Conservation (phyloP, 2,113 vertebrate species). For the Vireo altiloquus region DNA sequence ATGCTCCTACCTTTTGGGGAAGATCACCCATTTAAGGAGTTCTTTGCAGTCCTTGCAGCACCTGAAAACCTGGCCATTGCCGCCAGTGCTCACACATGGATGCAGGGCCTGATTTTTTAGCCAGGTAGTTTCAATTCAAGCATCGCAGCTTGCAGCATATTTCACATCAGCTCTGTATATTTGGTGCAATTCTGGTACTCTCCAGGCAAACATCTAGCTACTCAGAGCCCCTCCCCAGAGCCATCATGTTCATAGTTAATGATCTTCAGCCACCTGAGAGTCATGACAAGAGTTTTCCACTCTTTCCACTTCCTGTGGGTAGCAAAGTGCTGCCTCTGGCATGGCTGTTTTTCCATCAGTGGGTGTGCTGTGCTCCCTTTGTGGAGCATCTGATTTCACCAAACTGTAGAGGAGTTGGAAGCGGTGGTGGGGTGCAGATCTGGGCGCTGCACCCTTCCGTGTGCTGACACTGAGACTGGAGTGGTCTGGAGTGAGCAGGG, state of each 20-base stretch:
- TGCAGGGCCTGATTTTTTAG: not conserved
- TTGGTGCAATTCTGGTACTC: not conserved
- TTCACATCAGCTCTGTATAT: not conserved
- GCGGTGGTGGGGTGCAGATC: accelerated
- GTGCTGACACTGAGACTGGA: accelerated
- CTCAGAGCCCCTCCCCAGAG: not conserved
- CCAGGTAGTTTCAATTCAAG: not conserved
- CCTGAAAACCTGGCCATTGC: accelerated
- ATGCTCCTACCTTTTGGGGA: not conserved
- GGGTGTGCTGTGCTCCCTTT: not conserved
- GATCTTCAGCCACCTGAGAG: not conserved
- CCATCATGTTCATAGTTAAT: not conserved
- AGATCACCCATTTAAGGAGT: not conserved
- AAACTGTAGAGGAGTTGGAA: not conserved
- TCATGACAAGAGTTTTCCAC: not conserved
- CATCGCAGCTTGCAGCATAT: not conserved
- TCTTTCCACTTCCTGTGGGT: not conserved
- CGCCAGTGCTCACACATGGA: not conserved
- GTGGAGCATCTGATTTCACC: not conserved
- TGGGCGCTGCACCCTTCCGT: accelerated
- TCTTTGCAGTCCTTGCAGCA: accelerated
- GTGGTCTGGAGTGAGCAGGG: accelerated
- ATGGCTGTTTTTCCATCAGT: accelerated
- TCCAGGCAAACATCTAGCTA: not conserved
- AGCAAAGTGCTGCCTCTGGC: not conserved